Base-by-base conservation (phyloP, 1,140 invertebrate species). In the Listronotus oregonensis region DNA sequence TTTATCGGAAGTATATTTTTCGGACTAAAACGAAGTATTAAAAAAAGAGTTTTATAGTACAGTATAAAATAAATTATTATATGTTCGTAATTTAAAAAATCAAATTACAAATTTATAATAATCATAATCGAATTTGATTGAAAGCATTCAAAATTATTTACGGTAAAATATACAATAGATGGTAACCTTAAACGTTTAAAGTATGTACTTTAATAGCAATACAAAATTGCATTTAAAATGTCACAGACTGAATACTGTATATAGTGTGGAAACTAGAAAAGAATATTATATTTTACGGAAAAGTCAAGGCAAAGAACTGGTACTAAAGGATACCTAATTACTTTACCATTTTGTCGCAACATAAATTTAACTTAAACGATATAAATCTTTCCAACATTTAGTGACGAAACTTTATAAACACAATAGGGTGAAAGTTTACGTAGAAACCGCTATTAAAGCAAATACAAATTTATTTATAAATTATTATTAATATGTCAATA, bases 281-380 rank as follows among this genome's bases (percentile, higher is more conserved):
- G 27, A 55, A 55, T 40, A 55, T 55, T 55, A 55, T 55, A 55
- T 55, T 37, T 55, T 55, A 42, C 52, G 34, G 6, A 55, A 55
- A 55, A 55, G 52, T 55, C 52, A 55, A 55, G 52, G 52, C 32
- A 55, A 55, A 55, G 12, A 55, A 12, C 12, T 9, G 39, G 21
- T n/a, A 34, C 15, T 12, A 55, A 34, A 40, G 52, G 40, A 55
- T 55, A 40, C 52, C 52, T 55, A 55, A 55, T 55, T 55, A 34
- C 37, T 40, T 40, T 55, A 42, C 52, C 34, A 55, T 55, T 42
- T 55, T 55, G 34, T 55, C 52, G 37, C 37, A 55, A 55, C 39
- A 55, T 55, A 55, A 55, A 55, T 55, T 55, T 39, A 55, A 42
- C 52, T 37, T 18, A 55, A 40, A 27, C 52, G 52, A 55, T 55